Percentiles rank a stretch among this genome's conserved stretches.
Conservation (phyloP, 2,113 vertebrate genomes). For the Amphilophus citrinellus region DNA sequence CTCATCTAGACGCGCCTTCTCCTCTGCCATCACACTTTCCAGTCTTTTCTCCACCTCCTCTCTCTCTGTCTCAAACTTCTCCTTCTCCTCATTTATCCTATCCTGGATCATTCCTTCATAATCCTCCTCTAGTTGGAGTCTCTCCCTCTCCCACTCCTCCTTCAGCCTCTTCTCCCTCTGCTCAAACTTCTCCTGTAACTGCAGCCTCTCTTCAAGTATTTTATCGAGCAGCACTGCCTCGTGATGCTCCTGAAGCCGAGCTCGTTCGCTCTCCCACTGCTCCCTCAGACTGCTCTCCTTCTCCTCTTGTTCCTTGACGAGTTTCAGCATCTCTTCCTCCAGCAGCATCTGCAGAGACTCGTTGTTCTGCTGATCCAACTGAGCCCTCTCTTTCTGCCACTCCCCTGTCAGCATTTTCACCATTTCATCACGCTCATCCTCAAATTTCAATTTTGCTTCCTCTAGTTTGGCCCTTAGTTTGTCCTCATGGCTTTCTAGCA, state of each 20-base stretch:
- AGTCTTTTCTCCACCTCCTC: constrained; percentile 69
- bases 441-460: constrained; percentile 58
- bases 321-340: constrained; percentile 73
- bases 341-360: constrained; percentile 78
- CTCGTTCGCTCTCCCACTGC: constrained; percentile 76
- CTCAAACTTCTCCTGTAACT: constrained; percentile 65
- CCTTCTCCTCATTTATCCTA: constrained; percentile 68
- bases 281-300: constrained; percentile 66
- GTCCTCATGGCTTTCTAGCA: constrained; percentile 72
- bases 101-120: constrained; percentile 81
- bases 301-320: constrained; percentile 78
- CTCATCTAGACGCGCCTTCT: constrained; percentile 71
- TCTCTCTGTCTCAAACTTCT: constrained; percentile 54
- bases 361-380: constrained; percentile 73
- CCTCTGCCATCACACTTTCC: constrained; percentile 71
- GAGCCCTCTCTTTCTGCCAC: constrained; percentile 78
- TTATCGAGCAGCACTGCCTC: constrained; percentile 72
- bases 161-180: constrained; percentile 64
- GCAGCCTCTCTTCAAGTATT: constrained; percentile 60
- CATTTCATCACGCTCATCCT: constrained; percentile 68
- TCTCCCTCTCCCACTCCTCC: constrained; percentile 79
- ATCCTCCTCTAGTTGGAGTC: constrained; percentile 76
- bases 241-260: constrained; percentile 68
- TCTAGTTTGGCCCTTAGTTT: constrained; percentile 76
- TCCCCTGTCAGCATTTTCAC: constrained; percentile 69